These are phyloP conservation scores for Clamator glandarius DNA, from an alignment of 2,797 vertebrate genomes.

Conservation along the genomic window DNA sequence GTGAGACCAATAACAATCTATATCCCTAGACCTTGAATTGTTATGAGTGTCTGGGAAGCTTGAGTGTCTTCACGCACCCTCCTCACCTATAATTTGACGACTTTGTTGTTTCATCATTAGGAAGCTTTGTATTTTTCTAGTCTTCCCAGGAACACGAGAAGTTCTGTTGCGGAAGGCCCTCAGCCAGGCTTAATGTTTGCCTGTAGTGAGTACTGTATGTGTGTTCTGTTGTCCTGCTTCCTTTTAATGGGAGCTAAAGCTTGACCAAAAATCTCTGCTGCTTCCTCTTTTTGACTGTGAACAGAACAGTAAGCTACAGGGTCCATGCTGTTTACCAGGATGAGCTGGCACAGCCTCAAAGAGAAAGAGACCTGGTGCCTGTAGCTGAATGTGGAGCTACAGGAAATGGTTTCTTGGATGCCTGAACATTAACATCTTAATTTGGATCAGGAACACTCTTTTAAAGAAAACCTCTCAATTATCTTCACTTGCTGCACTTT, in stretches of 20 bases:
- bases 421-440: background rate
- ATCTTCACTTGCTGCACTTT: background rate
- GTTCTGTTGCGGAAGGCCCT: background rate
- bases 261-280: background rate
- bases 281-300: background rate
- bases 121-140: background rate
- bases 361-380: background rate
- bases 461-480: slow-evolving; percentile 13
- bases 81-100: background rate
- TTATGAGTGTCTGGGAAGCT: background rate
- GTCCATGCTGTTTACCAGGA: background rate
- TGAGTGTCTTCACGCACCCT: background rate
- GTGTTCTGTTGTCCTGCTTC: background rate
- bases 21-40: background rate
- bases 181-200: background rate
- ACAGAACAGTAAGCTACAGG: background rate
- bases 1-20: background rate
- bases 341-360: background rate
- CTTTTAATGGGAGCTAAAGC: background rate
- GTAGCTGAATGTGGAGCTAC: background rate
- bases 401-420: background rate
- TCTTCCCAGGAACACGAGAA: background rate
- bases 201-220: background rate
- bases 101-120: fast-evolving
- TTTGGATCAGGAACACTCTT: background rate